Base-by-base conservation (phyloP, 1,140 invertebrate species). In the Drosophila mojavensis region DNA sequence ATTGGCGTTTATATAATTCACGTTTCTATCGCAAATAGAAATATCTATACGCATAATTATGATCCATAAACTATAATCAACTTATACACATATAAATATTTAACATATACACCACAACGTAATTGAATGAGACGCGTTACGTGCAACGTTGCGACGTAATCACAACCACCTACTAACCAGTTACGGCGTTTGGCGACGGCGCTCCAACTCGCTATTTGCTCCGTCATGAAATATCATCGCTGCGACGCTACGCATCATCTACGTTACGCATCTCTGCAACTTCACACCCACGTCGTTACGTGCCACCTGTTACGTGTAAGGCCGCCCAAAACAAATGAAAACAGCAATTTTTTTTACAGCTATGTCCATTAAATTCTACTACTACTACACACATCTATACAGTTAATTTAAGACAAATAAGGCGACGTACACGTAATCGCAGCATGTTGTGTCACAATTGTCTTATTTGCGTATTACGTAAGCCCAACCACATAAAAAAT, bases 1-100 rank as follows among this genome's bases (percentile, higher is more conserved):
- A 92, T 90, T 92, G 91, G 91, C 91, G 91, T 79, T 72, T 92
- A 61, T 92, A 92, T 78, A 92, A 92, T 71, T 88, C 91, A 71
- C 84, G 91, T 64, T 81, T 75, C 67, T 84, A 92, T 81, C 90
- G 91, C 66, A 91, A 90, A 78, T 91, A 85, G 75, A 78, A 61
- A 41, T 47, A 53, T 33, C 36, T 17, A 33, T 71, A 39, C 61
- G 17, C 26, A 65, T 72, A 71, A 65, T 36, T 50, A 17, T 30
- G 33, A 24, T 53, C 51, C 54, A 78, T 62, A 67, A 75, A 36
- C 5, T 54, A 61, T 69, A 61, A 74, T 56, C 24, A 61, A 53
- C 10, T 39, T 39, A 47, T 65, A 60, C 9, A 56, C 47, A 68
- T 51, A 64, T 59, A 59, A 53, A 53, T 20, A 70, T 54, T 59